These are phyloP conservation scores for Trinorchestia longiramus DNA, from an alignment of 1,140 invertebrate genomes.

Conservation along the genomic window DNA sequence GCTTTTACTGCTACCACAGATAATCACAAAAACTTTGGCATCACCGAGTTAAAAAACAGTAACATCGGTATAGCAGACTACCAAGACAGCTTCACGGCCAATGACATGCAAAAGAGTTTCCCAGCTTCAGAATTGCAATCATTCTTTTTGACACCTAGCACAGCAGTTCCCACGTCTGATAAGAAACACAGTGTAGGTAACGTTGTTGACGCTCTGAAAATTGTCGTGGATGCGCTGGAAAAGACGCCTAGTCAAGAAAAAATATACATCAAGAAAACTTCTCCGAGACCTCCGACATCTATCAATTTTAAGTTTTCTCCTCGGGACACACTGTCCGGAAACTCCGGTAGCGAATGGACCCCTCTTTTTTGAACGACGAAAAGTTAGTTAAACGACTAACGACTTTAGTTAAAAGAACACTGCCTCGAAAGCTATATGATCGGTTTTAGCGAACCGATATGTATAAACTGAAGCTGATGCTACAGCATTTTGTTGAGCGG, in stretches of 20 bases:
- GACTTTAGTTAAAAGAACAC: too few relatives aligned
- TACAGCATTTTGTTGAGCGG: too few relatives aligned
- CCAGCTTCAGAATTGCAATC: background rate
- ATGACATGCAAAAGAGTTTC: background rate
- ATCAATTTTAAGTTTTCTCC: background rate
- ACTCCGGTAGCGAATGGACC: background rate
- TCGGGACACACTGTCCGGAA: background rate
- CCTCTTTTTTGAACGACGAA: background rate
- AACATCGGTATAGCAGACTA: background rate
- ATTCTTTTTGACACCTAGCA: background rate
- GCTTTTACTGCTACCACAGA: background rate
- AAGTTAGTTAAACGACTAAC: too few relatives aligned
- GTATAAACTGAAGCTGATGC: too few relatives aligned
- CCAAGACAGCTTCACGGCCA: background rate
- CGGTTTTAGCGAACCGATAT: too few relatives aligned
- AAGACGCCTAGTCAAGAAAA: slow-evolving; percentile 3
- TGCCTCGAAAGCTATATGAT: too few relatives aligned
- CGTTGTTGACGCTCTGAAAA: slow-evolving; percentile 41
- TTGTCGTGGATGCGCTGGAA: slow-evolving; percentile 28
- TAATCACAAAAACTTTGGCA: background rate
- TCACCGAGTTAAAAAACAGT: background rate
- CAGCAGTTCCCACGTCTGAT: background rate
- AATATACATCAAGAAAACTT: slow-evolving; percentile 15
- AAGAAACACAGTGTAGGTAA: background rate
- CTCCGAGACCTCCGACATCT: background rate